These are phyloP conservation scores for Philypnodon macrostomus DNA, from an alignment of 2,797 vertebrate species.

Conservation along the genomic window DNA sequence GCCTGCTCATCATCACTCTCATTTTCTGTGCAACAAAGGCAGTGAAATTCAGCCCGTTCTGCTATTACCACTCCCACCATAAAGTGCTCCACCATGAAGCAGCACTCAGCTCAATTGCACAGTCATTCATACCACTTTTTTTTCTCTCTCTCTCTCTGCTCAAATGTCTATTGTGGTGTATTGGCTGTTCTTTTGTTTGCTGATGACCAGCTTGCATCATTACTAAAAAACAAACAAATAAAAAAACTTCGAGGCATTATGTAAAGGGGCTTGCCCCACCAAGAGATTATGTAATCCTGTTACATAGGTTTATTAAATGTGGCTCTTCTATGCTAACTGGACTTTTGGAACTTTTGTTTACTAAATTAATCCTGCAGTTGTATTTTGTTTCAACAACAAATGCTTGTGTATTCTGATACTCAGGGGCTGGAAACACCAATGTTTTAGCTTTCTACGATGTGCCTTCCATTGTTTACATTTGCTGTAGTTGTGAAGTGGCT, in stretches of 20 bases:
- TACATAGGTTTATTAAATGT: constrained; percentile 20
- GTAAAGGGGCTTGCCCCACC: constrained; percentile 46
- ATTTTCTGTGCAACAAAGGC: constrained; percentile 63
- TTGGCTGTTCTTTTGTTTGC: constrained; percentile 63
- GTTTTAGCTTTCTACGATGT: too few species aligned
- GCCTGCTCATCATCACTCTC: constrained; percentile 57
- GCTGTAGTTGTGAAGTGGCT: too few species aligned
- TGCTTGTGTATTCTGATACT: too few species aligned
- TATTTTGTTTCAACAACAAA: too few species aligned
- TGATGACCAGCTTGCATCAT: constrained; percentile 58
- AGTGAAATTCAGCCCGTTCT: constrained; percentile 50
- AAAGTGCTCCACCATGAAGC: constrained; percentile 43
- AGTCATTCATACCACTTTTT: constrained; percentile 51
- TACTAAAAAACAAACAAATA: constrained; percentile 52
- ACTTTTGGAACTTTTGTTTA: too few species aligned
- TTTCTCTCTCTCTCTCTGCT: constrained; percentile 32
- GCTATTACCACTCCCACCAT: constrained; percentile 61
- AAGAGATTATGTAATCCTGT: constrained; percentile 36
- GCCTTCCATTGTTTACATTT: too few species aligned
- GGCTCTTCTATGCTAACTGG: too few species aligned
- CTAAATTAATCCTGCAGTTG: too few species aligned
- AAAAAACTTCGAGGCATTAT: constrained; percentile 33
- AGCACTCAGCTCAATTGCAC: constrained; percentile 57
- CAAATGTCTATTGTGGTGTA: constrained; percentile 54
- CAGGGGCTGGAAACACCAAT: too few species aligned